Base-by-base conservation (phyloP, 2,888 invertebrate species). In the Apeira syringaria region DNA sequence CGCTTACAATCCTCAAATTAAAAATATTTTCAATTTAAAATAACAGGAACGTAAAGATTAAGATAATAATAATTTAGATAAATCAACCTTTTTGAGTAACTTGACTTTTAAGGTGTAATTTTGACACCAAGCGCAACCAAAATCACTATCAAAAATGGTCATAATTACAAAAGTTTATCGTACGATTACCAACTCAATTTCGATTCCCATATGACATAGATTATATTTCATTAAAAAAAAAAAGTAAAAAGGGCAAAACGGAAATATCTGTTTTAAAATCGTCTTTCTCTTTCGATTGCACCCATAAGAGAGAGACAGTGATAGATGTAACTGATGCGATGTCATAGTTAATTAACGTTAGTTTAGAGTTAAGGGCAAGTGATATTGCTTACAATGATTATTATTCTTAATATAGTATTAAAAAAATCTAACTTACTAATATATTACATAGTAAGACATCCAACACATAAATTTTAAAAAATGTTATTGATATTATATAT, bases 321-420 rank as follows among this genome's bases (percentile, higher is more conserved):
- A 56, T 55, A 63, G 48, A 55, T 57, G 67, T 75, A 76, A 82
- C 71, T 80, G 76, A 81, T 82, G 77, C 67, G 65, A 62, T 74
- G 81, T 81, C 81, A 77, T 73, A 78, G 65, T 74, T 80, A 83
- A 85, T 84, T 82, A 83, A 70, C 64, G 73, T 81, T 69, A 71
- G 65, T 33, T 64, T 65, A 55, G 53, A 41, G 49, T 82, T 80
- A 83, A 83, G 80, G 74, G 22, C 61, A 68, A 61, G 74, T 7
- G n/a, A n/a, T n/a, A n/a, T n/a, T n/a, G n/a, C n/a, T n/a, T n/a
- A n/a, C n/a, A n/a, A n/a, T n/a, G n/a, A n/a, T n/a, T n/a, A n/a
- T n/a, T n/a, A n/a, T n/a, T n/a, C n/a, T n/a, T n/a, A n/a, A n/a
- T n/a, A n/a, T n/a, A n/a, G n/a, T n/a, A n/a, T n/a, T n/a, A n/a